Base-by-base conservation (phyloP, 2,113 vertebrate species). In the Chaetodon trifascialis region DNA sequence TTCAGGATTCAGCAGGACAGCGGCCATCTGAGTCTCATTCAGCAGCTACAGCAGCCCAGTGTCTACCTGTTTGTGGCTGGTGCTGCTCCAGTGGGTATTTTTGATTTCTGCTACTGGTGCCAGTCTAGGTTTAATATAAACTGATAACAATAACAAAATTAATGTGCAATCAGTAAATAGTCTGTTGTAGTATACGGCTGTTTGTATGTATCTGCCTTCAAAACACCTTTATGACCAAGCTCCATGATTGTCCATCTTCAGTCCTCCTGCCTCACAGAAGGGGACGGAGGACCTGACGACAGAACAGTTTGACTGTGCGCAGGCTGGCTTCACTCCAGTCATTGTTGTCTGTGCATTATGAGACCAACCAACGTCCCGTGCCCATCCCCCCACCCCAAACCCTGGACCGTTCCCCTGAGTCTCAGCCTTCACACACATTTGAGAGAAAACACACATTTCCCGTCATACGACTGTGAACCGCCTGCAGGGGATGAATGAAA, bases 401-500 rank as follows among this genome's bases (percentile, higher is more conserved):
- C 46, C 62, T 19, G 11, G 63, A 79, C 14, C 12, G 5, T 58
- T 54, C 67, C 83, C 51, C 34, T 8, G 67, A 80, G 73, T 52
- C 51, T 58, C 58, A 47, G 78, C 67, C 56, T 88, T 93, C 90
- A 87, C 92, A 91, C 74, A 55, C 34, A 62, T 51, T 70, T 81
- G 90, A 91, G 83, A 94, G 90, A 93, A 91, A 88, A 93, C 88
- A 82, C 74, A 83, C 78, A 44, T 75, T 84, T 92, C 82, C 90
- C 86, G 72, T 88, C 70, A 19, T 49, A 47, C 79, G 69, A 68
- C 90, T 90, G 89, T 78, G 81, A 91, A 86, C 56, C 86, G 58
- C 75, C 85, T 54, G 81, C 73, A 64, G 4, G 46, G 51, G 73
- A 80, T 7, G 51, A 80, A 64, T 71, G 36, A 58, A 66, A 68